phyloP scores from a whole-genome alignment of 2,888 invertebrate genomes.

The Lithophane ornitopus region DNA sequence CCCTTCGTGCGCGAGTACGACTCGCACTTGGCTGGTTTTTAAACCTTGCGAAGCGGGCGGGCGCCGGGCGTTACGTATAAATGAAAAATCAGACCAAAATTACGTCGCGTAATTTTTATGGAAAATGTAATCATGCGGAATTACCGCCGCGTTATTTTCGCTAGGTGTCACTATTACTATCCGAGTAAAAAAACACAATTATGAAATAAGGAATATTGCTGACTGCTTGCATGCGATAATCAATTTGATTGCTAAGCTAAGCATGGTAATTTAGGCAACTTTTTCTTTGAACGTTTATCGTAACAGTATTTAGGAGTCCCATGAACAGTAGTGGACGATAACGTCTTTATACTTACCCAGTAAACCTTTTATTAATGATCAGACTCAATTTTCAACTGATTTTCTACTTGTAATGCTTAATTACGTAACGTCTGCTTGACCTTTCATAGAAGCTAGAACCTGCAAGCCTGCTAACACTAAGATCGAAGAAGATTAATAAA shows the following conservation, averaged over 20 bases:
- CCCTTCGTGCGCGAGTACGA: too few species aligned
- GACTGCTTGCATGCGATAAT: background rate
- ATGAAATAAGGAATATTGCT: background rate
- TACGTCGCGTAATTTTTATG: background rate
- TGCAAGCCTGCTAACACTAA: background rate
- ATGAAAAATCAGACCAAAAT: background rate
- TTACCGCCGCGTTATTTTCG: background rate
- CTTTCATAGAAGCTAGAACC: background rate
- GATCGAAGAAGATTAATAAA: constrained; percentile 38
- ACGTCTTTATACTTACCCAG: background rate
- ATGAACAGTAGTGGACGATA: background rate
- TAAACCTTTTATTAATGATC: too few species aligned
- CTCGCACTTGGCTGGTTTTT: too few species aligned
- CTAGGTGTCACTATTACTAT: background rate
- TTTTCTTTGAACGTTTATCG: background rate
- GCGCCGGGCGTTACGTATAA: background rate
- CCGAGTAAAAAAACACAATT: background rate
- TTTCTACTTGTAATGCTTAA: background rate
- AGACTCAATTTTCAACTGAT: background rate
- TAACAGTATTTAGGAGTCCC: background rate
- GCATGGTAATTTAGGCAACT: background rate
- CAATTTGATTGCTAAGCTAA: background rate
- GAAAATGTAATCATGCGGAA: background rate
- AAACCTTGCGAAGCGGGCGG: background rate
- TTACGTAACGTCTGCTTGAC: background rate